These are phyloP conservation scores for Stegana nigrithorax DNA, from an alignment of 2,888 invertebrate genomes.

Conservation along the genomic window DNA sequence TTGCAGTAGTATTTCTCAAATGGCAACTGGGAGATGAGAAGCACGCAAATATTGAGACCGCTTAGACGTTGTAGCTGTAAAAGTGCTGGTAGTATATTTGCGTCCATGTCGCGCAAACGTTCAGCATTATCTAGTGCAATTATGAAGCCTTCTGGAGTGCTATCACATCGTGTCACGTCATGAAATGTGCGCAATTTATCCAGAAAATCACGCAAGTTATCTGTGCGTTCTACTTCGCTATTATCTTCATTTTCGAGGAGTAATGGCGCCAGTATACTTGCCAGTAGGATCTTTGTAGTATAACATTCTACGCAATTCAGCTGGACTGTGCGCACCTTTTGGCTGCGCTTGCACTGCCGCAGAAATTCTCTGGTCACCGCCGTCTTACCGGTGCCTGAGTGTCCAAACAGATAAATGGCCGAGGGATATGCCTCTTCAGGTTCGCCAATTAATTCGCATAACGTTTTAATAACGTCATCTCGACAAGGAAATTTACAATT, in stretches of 20 bases:
- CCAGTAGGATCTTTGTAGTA: slow-evolving; percentile 79
- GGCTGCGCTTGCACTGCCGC: slow-evolving; percentile 69
- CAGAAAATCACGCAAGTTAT: slow-evolving; percentile 77
- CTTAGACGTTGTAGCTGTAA: slow-evolving; percentile 81
- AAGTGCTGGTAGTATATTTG: slow-evolving; percentile 79
- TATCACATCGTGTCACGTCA: neutral
- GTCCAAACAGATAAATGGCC: slow-evolving; percentile 83
- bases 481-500: slow-evolving; percentile 64
- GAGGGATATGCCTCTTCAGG: slow-evolving; percentile 75
- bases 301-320: slow-evolving; percentile 88
- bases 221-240: slow-evolving; percentile 70
- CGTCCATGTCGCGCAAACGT: slow-evolving; percentile 79
- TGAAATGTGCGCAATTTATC: slow-evolving; percentile 66
- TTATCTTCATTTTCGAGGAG: neutral
- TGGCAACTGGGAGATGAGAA: slow-evolving; percentile 82
- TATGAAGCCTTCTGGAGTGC: slow-evolving; percentile 68
- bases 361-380: slow-evolving; percentile 75
- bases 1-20: slow-evolving; percentile 84
- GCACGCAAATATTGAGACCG: slow-evolving; percentile 77
- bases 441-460: slow-evolving; percentile 62
- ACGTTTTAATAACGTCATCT: slow-evolving; percentile 45
- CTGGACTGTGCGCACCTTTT: slow-evolving; percentile 69
- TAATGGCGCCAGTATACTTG: slow-evolving; percentile 76
- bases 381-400: slow-evolving; percentile 87
- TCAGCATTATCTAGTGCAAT: slow-evolving; percentile 86